Base-by-base conservation (phyloP, 1,140 invertebrate genomes). In the Camponotus pennsylvanicus region DNA sequence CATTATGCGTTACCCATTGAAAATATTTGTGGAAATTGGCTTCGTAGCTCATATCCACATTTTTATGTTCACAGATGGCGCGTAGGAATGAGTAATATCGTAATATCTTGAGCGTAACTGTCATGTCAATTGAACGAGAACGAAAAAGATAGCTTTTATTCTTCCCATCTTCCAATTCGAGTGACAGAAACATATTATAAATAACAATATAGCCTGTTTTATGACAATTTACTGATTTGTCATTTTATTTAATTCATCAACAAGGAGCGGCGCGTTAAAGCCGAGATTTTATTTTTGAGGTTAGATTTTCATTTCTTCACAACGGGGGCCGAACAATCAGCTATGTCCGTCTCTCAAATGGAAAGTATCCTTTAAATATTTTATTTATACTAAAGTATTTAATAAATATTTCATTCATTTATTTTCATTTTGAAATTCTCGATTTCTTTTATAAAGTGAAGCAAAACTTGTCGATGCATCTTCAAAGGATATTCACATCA, bases 331-430 rank as follows among this genome's bases (percentile, higher is more conserved):
- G 97, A 98, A 96, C 94, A 95, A 84, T 95, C 95, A 94, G 89
- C 89, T 73, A 98, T 98, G 97, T 98, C 97, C 93, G 96, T 97
- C 79, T 97, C 97, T 90, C 97, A 97, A 91, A 98, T 98, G 97
- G 97, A 98, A 96, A 98, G 97, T 98, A 97, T 97, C 97, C 97
- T 97, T 97, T 97, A 34, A 90, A 87, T 69, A 55, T 77, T 21
- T 75, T 37, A 70, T 82, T 45, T 63, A 1, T 21, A 7, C 4
- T n/a, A 21, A 21, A 21, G 9, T 11, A 59, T 59, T 59, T 1
- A 59, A 21, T 52, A 18, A 18, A 1, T 52, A 59, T 32, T 6
- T 61, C 1, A 27, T 27, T 27, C 1, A 27, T 27, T 6, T 15
- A 63, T 45, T 52, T 79, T 49, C 37, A 4, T n/a, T 27, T 0